These are phyloP conservation scores for Calliopsis andreniformis DNA, from an alignment of 1,140 invertebrate species.

Conservation along the genomic window DNA sequence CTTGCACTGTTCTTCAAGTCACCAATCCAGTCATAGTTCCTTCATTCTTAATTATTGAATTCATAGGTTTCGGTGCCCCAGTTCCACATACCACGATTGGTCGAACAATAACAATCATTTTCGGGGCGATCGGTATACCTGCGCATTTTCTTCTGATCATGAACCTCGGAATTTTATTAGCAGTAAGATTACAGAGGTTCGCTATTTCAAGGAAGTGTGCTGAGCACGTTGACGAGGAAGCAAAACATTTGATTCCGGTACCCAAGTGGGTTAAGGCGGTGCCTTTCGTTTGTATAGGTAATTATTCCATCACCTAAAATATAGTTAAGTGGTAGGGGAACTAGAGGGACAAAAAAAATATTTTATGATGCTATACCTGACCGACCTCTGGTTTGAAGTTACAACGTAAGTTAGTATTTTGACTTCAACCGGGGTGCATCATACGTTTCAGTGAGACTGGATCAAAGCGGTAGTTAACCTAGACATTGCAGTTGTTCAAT, in stretches of 20 bases:
- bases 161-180: conserved; percentile 83
- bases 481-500: too few species aligned
- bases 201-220: conserved; percentile 67
- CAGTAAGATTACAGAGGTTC: conserved; percentile 81
- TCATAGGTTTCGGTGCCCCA: conserved; percentile 84
- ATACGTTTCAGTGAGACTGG: too few species aligned
- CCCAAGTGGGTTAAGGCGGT: conserved; percentile 75
- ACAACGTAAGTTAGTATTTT: too few species aligned
- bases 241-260: conserved; percentile 61
- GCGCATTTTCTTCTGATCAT: conserved; percentile 84
- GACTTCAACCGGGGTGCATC: too few species aligned
- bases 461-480: too few species aligned
- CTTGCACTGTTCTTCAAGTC: too few species aligned
- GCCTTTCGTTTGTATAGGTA: conserved; percentile 74
- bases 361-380: too few species aligned
- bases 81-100: conserved; percentile 83
- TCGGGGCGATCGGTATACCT: conserved; percentile 84
- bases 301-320: neutral
- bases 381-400: too few species aligned
- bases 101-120: conserved; percentile 83
- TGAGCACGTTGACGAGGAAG: conserved; percentile 61
- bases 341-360: too few species aligned
- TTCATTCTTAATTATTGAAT: neutral
- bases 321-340: too few species aligned
- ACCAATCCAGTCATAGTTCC: too few species aligned